Conservation (phyloP, 2,113 vertebrate species). For the Montifringilla adamsi region DNA sequence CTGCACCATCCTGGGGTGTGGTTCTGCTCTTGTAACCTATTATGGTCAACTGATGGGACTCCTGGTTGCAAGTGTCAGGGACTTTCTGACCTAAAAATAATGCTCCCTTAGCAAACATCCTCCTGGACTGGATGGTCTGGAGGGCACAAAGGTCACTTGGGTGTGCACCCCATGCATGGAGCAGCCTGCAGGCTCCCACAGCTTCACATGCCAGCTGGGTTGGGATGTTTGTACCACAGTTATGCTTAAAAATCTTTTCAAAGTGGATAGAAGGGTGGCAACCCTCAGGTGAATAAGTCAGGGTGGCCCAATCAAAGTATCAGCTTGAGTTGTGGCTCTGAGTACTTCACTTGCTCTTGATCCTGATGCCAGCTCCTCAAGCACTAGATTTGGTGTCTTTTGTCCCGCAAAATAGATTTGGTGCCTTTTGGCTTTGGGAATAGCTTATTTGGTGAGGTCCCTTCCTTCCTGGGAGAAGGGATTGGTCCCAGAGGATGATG, state of each 20-base stretch:
- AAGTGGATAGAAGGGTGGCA: neutral
- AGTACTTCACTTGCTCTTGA: neutral
- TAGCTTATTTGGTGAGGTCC: accelerated
- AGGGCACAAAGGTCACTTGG: neutral
- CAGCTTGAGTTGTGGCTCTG: neutral
- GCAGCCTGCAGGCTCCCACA: neutral
- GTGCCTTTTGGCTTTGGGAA: neutral
- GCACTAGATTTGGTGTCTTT: too few relatives aligned
- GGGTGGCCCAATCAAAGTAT: neutral
- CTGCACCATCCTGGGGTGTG: neutral
- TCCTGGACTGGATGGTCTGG: neutral
- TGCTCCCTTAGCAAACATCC: neutral
- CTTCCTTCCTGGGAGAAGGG: neutral
- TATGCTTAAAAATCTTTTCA: neutral
- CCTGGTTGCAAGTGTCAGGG: neutral
- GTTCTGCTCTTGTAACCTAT: neutral
- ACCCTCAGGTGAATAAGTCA: neutral
- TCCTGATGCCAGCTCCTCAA: neutral
- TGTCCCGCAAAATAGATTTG: neutral
- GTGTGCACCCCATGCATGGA: accelerated
- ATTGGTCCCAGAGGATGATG: neutral
- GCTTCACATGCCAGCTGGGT: accelerated
- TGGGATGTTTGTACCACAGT: neutral
- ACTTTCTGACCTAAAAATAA: neutral
- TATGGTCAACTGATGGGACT: neutral